Evolutionary conservation across 2,888 invertebrate species (phyloP).

Genomic region (Tryphoninae sp.): DNA sequence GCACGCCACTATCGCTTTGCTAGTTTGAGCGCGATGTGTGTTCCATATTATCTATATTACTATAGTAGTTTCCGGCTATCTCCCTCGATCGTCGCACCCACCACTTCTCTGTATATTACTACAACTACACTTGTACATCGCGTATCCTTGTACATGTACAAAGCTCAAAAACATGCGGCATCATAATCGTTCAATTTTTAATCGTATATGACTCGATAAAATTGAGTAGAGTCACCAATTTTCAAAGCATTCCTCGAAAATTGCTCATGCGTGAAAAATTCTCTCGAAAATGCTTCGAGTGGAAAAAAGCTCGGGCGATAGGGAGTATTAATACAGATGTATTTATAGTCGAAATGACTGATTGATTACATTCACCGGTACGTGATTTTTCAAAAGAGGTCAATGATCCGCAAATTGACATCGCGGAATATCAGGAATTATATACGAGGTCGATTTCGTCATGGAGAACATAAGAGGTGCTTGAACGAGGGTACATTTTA

Average conservation of each 20-base stretch:
- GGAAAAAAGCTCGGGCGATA: background rate
- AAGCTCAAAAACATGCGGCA: conserved; percentile 24
- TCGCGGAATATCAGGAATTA: conserved; percentile 36
- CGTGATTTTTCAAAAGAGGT: conserved; percentile 52
- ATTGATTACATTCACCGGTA: conserved; percentile 26
- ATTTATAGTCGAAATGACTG: conserved; percentile 4
- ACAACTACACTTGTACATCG: conserved; percentile 49
- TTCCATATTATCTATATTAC: conserved; percentile 65
- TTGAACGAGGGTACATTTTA: conserved; percentile 11
- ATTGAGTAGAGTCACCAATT: background rate
- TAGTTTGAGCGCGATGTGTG: conserved; percentile 55
- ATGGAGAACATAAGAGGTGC: conserved; percentile 34
- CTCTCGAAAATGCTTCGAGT: background rate
- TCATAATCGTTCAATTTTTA: background rate
- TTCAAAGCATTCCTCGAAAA: too few relatives aligned
- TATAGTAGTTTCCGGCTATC: conserved; percentile 76
- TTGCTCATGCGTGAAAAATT: too few relatives aligned
- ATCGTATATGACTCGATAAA: background rate
- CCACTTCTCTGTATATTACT: conserved; percentile 65
- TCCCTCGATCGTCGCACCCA: conserved; percentile 76
- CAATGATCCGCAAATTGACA: conserved; percentile 50
- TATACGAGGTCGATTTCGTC: conserved; percentile 24
- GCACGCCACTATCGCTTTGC: conserved; percentile 65
- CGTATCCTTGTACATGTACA: conserved; percentile 60
- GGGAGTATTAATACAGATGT: background rate